Evolutionary conservation across 2,888 invertebrate species (phyloP), one percentile per base, ranked within the genome.

Genomic region (Pecten maximus): DNA sequence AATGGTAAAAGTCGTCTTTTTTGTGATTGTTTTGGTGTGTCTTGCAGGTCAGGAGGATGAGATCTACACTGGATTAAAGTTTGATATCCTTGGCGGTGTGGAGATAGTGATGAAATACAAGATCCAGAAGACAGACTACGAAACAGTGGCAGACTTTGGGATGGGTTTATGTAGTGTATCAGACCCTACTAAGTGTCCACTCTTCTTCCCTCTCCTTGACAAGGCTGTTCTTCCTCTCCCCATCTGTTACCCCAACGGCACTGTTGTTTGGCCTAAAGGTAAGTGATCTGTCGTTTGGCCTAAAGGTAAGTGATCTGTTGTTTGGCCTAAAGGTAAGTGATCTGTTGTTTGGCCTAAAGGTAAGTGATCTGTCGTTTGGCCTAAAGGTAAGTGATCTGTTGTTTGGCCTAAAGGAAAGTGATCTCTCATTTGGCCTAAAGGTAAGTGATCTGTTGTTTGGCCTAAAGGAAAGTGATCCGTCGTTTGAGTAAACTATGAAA

Each of bases 141-240:
- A 91, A 16, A 91, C 92, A 23, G 90, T 93, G 16, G 91, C 94
- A 28, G 94, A 92, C 54, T 91, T 95, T 88, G 92, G 93, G 40
- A 93, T 93, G 0, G 93, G 93, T 0, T 89, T 95, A 35, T 95
- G 95, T 92, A 90, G 91, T 44, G 87, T 48, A 15, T 89, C 92
- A 6, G 93, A 93, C 3, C 88, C 89, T 19, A 91, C 91, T 0
- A 92, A 93, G 23, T 95, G 95, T 90, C 88, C 94, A 6, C 90
- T 93, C 2, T 93, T 91, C 50, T n/a, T 94, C 1, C 89, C 94
- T 19, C 86, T 95, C 8, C 89, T 95, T 19, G 92, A 94, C 60
- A 93, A 94, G 87, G 93, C 94, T 16, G 88, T 93, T 10, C 88
- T 95, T 15, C 94, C 94, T 3, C 88, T 94, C 6, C 95, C 95